phyloP scores from a whole-genome alignment of 1,140 invertebrate species.

The Hermetia illucens region DNA sequence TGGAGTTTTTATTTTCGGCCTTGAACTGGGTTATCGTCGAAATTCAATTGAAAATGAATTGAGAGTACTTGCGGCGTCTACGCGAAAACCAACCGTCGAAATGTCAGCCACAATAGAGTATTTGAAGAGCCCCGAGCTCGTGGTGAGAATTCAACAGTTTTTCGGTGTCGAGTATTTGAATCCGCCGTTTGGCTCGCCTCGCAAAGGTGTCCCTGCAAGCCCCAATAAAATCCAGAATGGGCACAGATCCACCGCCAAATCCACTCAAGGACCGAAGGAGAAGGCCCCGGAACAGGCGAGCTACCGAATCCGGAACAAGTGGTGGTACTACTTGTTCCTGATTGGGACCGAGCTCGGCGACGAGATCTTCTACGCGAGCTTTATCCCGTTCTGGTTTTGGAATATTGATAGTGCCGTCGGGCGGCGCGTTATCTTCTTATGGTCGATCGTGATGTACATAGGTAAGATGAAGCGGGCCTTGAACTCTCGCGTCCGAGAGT shows the following conservation, averaged over 20 bases:
- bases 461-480: constrained; percentile 34
- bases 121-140: constrained; percentile 50
- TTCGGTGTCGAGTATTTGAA: constrained; percentile 40
- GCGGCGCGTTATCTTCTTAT: constrained; percentile 63
- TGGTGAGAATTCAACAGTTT: constrained; percentile 53
- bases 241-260: no score
- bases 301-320: constrained; percentile 49
- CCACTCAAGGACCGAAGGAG: constrained; percentile 1
- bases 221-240: constrained; percentile 8
- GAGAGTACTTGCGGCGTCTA: no score
- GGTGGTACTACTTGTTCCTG: constrained; percentile 77
- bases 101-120: no score
- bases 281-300: constrained; percentile 3
- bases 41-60: no score
- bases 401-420: constrained; percentile 76
- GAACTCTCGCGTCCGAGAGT: no score
- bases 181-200: neutral
- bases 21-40: no score
- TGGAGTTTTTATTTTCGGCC: no score
- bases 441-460: constrained; percentile 74
- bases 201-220: neutral
- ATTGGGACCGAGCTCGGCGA: constrained; percentile 74
- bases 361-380: constrained; percentile 74
- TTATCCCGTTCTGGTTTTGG: constrained; percentile 87
- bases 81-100: no score